phyloP scores from a whole-genome alignment of 2,113 vertebrate species.

The Phoenicopterus ruber region DNA sequence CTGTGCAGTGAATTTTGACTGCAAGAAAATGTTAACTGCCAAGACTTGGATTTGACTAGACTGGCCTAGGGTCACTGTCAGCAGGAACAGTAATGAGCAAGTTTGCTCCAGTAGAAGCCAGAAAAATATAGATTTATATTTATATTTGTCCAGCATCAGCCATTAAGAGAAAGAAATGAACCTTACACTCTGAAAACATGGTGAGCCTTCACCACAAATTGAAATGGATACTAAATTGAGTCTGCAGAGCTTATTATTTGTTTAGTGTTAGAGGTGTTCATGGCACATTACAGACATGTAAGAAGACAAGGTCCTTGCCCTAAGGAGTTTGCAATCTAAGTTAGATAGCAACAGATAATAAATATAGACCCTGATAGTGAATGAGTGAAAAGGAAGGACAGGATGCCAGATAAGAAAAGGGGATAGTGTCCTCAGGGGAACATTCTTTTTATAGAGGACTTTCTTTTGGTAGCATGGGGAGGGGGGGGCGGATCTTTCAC shows the following conservation, averaged over 20 bases:
- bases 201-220: constrained; percentile 46
- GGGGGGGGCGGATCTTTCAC: not conserved
- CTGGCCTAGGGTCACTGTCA: not conserved
- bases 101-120: not conserved
- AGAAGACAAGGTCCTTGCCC: constrained; percentile 35
- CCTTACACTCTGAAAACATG: not conserved
- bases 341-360: constrained; percentile 44
- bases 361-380: constrained; percentile 6
- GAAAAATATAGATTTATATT: constrained; percentile 28
- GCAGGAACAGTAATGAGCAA: constrained; percentile 10
- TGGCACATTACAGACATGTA: constrained; percentile 14
- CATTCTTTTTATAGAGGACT: not conserved
- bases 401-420: not conserved
- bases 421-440: not conserved
- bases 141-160: not conserved
- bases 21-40: not conserved
- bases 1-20: not conserved
- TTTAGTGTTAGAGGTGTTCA: constrained; percentile 40
- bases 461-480: accelerated
- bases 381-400: not conserved
- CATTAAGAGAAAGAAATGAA: constrained; percentile 26
- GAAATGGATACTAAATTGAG: constrained; percentile 51
- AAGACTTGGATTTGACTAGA: not conserved
- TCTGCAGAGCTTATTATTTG: constrained; percentile 42
- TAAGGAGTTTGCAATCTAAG: constrained; percentile 34